phyloP scores from a whole-genome alignment of 2,797 vertebrate genomes.

The Leptatherina wallacei region DNA sequence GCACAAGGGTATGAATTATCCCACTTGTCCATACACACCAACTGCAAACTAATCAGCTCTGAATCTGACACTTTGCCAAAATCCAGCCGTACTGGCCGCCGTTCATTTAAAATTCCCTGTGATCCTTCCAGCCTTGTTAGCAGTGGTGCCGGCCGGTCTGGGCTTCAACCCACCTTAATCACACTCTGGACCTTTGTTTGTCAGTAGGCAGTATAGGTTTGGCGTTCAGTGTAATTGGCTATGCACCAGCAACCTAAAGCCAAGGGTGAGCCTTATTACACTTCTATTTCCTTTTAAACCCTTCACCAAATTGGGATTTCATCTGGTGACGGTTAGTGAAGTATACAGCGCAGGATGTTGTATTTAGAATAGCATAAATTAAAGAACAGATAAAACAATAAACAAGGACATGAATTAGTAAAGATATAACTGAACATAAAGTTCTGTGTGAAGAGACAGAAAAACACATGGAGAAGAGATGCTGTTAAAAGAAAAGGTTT shows the following conservation, averaged over 20 bases:
- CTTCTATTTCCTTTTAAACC: constrained; percentile 65
- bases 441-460: constrained; percentile 3
- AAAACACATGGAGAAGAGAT: neutral
- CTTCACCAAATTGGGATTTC: constrained; percentile 50
- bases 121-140: constrained; percentile 54
- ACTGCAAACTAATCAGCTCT: constrained; percentile 10
- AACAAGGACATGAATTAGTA: neutral
- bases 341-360: constrained; percentile 16
- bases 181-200: constrained; percentile 66
- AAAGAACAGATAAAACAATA: constrained; percentile 2
- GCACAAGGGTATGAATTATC: neutral
- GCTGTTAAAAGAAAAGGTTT: constrained; percentile 5
- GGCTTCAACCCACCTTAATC: constrained; percentile 63
- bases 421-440: neutral
- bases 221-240: constrained; percentile 74
- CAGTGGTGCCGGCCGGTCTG: constrained; percentile 38
- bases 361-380: constrained; percentile 35
- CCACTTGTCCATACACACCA: neutral
- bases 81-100: constrained; percentile 21
- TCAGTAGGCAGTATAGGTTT: constrained; percentile 61
- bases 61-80: constrained; percentile 13
- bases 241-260: constrained; percentile 71
- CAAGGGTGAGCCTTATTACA: constrained; percentile 58
- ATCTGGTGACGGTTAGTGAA: constrained; percentile 30
- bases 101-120: constrained; percentile 38